Conservation (phyloP, 2,888 invertebrate species). For the Prosopocoilus inquinatus region DNA sequence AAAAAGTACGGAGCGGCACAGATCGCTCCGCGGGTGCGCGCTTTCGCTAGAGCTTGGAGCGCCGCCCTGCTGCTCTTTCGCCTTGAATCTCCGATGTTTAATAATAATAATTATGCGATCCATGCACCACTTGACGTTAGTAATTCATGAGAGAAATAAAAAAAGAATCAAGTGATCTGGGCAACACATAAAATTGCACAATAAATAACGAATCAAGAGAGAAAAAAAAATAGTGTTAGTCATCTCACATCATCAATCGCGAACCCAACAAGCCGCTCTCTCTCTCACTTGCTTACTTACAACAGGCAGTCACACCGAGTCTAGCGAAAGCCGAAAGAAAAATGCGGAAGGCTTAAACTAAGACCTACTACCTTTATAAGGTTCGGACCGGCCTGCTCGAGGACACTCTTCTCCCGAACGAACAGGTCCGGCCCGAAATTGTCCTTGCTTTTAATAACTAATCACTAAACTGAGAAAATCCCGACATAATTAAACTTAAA, state of each 20-base stretch:
- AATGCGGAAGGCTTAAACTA: slow-evolving; percentile 44
- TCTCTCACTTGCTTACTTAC: too few species aligned
- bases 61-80: slow-evolving; percentile 2
- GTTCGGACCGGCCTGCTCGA: slow-evolving; percentile 12
- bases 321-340: slow-evolving; percentile 47
- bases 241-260: not conserved
- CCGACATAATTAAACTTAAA: slow-evolving; percentile 26
- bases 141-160: slow-evolving; percentile 14
- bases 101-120: slow-evolving; percentile 4
- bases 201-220: not conserved
- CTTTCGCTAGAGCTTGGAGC: slow-evolving; percentile 31
- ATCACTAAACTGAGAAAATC: slow-evolving; percentile 27
- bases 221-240: slow-evolving; percentile 10
- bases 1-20: slow-evolving; percentile 28
- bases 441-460: slow-evolving; percentile 15
- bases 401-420: not conserved
- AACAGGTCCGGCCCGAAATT: slow-evolving; percentile 10
- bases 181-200: slow-evolving; percentile 11
- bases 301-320: slow-evolving; percentile 33
- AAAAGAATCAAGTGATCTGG: slow-evolving; percentile 5
- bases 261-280: too few species aligned
- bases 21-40: slow-evolving; percentile 19
- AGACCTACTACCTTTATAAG: slow-evolving; percentile 35
- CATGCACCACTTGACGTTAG: slow-evolving; percentile 21
- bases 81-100: not conserved